Conservation (phyloP, 2,797 vertebrate species). For the Masticophis lateralis region DNA sequence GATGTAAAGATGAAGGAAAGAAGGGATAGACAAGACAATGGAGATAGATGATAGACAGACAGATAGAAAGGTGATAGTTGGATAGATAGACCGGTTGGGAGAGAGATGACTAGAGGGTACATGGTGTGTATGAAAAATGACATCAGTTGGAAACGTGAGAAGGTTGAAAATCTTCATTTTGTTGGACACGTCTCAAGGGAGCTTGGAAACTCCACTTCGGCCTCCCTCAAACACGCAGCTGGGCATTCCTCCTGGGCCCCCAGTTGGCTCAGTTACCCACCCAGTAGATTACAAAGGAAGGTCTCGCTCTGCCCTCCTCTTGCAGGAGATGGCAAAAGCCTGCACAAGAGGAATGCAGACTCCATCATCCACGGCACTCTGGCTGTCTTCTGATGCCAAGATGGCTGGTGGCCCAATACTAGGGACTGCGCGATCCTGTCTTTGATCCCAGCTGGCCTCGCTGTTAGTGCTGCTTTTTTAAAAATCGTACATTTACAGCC, state of each 20-base stretch:
- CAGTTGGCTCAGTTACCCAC: neutral
- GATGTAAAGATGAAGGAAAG: too few species aligned
- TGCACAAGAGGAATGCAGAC: neutral
- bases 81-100: too few species aligned
- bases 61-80: too few species aligned
- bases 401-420: neutral
- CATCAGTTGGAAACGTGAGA: neutral
- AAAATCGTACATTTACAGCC: too few species aligned
- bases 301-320: neutral
- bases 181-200: neutral
- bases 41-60: too few species aligned
- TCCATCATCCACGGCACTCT: neutral
- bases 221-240: neutral
- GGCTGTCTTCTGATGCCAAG: neutral
- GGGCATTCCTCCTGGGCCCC: neutral
- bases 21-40: too few species aligned
- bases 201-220: neutral
- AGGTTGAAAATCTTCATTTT: neutral
- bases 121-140: neutral
- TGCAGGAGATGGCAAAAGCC: neutral
- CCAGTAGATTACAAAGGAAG: neutral
- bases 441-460: neutral
- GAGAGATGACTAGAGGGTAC: too few species aligned
- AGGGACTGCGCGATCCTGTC: neutral
- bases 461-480: neutral